Conservation (phyloP, 2,888 invertebrate species). For the Lasius fuliginosus region DNA sequence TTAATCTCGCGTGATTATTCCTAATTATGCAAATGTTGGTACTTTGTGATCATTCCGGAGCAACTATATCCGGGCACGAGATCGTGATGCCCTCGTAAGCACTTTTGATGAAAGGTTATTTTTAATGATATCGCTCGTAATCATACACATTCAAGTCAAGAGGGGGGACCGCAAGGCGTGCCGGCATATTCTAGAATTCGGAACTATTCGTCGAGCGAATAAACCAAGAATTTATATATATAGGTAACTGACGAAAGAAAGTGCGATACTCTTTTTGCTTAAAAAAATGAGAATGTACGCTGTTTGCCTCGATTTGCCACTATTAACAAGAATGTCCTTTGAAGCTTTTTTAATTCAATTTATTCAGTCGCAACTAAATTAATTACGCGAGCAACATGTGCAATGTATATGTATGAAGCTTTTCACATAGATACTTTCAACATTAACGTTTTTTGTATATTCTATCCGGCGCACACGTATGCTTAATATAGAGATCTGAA, state of each 20-base stretch:
- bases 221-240: not conserved
- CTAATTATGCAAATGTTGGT: conserved; percentile 73
- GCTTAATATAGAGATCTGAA: not conserved
- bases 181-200: conserved; percentile 25
- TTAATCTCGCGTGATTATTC: conserved; percentile 73
- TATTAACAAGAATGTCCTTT: not conserved
- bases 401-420: conserved; percentile 43
- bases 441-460: not conserved
- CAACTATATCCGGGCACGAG: conserved; percentile 65
- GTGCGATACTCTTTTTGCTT: not conserved
- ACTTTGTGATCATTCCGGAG: conserved; percentile 65
- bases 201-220: not conserved
- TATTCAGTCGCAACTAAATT: not conserved
- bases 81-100: conserved; percentile 60
- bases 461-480: not conserved
- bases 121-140: conserved; percentile 70
- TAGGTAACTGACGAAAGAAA: not conserved
- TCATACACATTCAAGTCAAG: conserved; percentile 53
- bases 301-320: not conserved
- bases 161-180: not conserved
- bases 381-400: not conserved
- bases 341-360: not conserved
- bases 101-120: conserved; percentile 64
- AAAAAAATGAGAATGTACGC: not conserved
- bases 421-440: conserved; percentile 56